Base-by-base conservation (phyloP, 1,140 invertebrate genomes). In the Leptestheria dahalacensis region DNA sequence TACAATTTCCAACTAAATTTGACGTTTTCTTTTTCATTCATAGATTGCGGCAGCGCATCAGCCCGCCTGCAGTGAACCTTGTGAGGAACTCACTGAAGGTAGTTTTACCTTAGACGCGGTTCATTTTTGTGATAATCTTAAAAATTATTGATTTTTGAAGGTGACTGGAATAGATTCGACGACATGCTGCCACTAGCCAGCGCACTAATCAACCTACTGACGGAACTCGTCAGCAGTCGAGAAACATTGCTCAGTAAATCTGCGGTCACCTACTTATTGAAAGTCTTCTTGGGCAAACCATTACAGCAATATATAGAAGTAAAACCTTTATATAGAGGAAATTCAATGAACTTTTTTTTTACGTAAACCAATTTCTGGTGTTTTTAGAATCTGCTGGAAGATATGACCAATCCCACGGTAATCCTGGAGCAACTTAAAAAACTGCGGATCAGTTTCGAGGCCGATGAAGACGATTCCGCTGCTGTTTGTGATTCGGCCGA, bases 101-200 rank as follows among this genome's bases (percentile, higher is more conserved):
- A 18, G 21, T 49, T 20, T 24, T 11, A 56, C 12, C 12, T 33
- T 9, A 12, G 28, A 60, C 12, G 26, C 18, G 18, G 23, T 10
- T 28, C 25, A 1, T 3, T 23, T 24, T 60, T 49, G n/a, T 29
- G 49, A 21, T 59, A 41, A 41, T 61, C 28, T 28, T 53, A 25
- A n/a, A 12, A 18, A 2, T 59, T 21, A n/a, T 25, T 50, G 24
- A 1, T 48, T 47, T 1, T 23, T 50, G 50, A 51, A 33, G 58
- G 18, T 1, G 49, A 49, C 15, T 60, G 48, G 58, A 28, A 52
- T 33, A 53, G 49, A 1, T 60, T 60, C 21, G 58, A 60, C n/a
- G 48, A 11, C 18, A n/a, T 21, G 10, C 41, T 60, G 1, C 58
- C 58, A 59, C 53, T 63, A 68, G 66, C 52, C 66, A 64, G 64